phyloP scores from a whole-genome alignment of 2,888 invertebrate species.

The Iphiclides podalirius region DNA sequence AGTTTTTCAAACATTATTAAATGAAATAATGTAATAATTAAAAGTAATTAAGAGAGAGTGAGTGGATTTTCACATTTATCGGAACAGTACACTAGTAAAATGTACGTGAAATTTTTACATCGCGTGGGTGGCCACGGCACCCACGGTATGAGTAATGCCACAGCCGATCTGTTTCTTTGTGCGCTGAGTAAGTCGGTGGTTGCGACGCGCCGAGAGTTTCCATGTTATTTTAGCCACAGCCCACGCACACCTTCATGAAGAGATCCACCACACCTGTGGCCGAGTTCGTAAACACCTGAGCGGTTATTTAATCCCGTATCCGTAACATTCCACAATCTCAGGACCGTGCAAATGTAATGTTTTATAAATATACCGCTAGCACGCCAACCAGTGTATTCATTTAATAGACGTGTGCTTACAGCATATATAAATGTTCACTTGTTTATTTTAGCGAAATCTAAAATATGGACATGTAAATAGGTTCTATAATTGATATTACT shows the following conservation, averaged over 20 bases:
- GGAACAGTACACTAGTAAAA: no score
- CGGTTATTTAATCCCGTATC: slow-evolving; percentile 58
- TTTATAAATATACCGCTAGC: slow-evolving; percentile 3
- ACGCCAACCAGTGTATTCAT: not conserved
- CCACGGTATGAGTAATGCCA: slow-evolving; percentile 66
- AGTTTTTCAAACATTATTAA: no score
- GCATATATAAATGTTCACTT: no score
- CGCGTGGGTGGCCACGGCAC: slow-evolving; percentile 69
- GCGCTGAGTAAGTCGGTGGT: slow-evolving; percentile 61
- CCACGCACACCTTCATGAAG: slow-evolving; percentile 52
- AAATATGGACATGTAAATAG: no score
- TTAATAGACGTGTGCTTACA: no score
- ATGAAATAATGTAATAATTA: no score
- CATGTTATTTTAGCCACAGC: slow-evolving; percentile 71
- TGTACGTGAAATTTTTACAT: slow-evolving; percentile 70
- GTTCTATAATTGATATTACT: no score
- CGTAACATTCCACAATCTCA: slow-evolving; percentile 38
- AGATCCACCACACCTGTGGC: slow-evolving; percentile 68
- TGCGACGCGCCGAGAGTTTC: slow-evolving; percentile 43
- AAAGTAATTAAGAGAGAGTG: no score
- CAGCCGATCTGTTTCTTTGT: slow-evolving; percentile 44
- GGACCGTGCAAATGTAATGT: slow-evolving; percentile 9
- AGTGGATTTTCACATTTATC: no score
- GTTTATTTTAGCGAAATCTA: not conserved
- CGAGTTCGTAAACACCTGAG: slow-evolving; percentile 64